These are phyloP conservation scores for Zenarchopterus dispar DNA, from an alignment of 2,797 vertebrate species.

Conservation along the genomic window DNA sequence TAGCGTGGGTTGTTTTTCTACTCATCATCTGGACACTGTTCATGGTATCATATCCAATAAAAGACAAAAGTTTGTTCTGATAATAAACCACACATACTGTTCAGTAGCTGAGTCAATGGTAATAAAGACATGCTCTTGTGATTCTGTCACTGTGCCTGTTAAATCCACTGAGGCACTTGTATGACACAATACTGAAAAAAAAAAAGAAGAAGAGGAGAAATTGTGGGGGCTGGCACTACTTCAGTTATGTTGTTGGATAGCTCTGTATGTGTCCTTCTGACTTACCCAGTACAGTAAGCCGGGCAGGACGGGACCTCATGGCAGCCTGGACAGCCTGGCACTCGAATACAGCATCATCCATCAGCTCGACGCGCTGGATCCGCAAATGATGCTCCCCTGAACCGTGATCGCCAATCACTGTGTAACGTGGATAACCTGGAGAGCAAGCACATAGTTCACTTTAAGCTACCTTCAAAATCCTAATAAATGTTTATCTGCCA, in stretches of 20 bases:
- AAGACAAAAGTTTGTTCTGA: neutral
- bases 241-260: slow-evolving; percentile 22
- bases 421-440: slow-evolving; percentile 96
- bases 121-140: neutral
- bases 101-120: too few species aligned
- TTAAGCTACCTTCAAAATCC: slow-evolving; percentile 33
- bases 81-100: too few species aligned
- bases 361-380: slow-evolving; percentile 93
- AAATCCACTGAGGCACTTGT: slow-evolving; percentile 1
- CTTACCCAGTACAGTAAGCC: slow-evolving; percentile 96
- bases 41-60: neutral
- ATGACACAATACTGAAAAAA: neutral
- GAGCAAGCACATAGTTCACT: slow-evolving; percentile 38
- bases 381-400: slow-evolving; percentile 94
- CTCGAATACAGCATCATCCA: slow-evolving; percentile 95
- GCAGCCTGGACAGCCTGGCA: slow-evolving; percentile 97
- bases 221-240: neutral
- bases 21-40: neutral
- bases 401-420: slow-evolving; percentile 93
- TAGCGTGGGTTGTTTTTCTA: neutral
- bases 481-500: slow-evolving; percentile 15
- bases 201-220: neutral
- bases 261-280: slow-evolving; percentile 32
- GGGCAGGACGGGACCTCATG: slow-evolving; percentile 93
- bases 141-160: neutral